Conservation (phyloP, 2,797 vertebrate species). For the Paramormyrops hopkinsi region DNA sequence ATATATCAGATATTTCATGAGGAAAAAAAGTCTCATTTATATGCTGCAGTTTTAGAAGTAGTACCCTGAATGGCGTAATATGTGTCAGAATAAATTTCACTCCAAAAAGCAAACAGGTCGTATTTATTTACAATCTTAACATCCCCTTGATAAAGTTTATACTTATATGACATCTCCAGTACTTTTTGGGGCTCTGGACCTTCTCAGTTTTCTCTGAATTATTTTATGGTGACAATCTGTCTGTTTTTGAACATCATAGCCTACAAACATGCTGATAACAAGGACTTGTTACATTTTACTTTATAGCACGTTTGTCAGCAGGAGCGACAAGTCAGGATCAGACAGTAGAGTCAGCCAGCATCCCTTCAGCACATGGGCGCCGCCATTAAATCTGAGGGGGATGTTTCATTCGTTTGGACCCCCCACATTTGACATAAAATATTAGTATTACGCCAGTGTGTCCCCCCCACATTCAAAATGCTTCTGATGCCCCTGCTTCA, state of each 20-base stretch:
- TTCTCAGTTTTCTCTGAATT: neutral
- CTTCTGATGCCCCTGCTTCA: neutral
- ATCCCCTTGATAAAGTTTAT: neutral
- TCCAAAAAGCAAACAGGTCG: neutral
- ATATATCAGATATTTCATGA: neutral
- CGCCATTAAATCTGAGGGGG: too few relatives aligned
- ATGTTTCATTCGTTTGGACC: too few relatives aligned
- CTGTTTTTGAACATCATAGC: neutral
- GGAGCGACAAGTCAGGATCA: neutral
- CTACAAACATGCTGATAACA: neutral
- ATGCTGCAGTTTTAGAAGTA: neutral
- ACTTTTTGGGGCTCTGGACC: neutral
- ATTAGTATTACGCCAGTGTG: too few relatives aligned
- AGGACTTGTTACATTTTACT: neutral
- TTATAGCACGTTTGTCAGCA: neutral
- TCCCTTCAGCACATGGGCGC: neutral
- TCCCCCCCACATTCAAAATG: too few relatives aligned
- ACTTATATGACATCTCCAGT: neutral
- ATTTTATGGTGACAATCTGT: neutral
- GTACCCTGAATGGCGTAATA: neutral
- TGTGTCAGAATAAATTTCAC: neutral
- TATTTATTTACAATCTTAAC: neutral
- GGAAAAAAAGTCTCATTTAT: neutral
- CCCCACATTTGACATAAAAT: too few relatives aligned
- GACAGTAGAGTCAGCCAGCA: neutral